These are phyloP conservation scores for Laticauda laticaudata DNA, from an alignment of 2,113 vertebrate species.

Conservation along the genomic window DNA sequence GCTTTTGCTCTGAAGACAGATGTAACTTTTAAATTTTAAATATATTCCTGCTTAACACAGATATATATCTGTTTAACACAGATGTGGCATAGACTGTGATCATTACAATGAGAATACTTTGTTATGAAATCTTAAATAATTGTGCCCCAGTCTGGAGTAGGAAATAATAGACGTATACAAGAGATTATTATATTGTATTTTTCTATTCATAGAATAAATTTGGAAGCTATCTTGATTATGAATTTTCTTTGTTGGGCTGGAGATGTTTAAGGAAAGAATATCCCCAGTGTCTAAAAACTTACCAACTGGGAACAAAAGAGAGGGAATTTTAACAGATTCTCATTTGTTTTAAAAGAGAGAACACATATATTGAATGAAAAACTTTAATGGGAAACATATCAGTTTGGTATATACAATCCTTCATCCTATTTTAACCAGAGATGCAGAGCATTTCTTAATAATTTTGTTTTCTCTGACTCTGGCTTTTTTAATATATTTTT, in stretches of 20 bases:
- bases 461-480: not conserved
- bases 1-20: not conserved
- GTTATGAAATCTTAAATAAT: not conserved
- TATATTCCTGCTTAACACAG: not conserved
- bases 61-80: too few species aligned
- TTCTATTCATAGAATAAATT: not conserved
- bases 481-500: not conserved
- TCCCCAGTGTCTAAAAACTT: not conserved
- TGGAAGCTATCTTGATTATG: not conserved
- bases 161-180: not conserved
- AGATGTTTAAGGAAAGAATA: not conserved
- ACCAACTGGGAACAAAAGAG: not conserved
- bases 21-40: not conserved
- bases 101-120: not conserved
- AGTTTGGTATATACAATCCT: not conserved
- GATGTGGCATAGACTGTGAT: not conserved
- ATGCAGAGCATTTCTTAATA: not conserved
- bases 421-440: not conserved
- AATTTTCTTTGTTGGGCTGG: not conserved
- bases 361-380: not conserved
- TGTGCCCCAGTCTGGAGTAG: not conserved
- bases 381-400: not conserved
- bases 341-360: not conserved
- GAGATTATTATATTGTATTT: not conserved
- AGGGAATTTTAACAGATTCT: not conserved